phyloP scores from a whole-genome alignment of 2,113 vertebrate genomes.

The Aleadryas rufinucha region DNA sequence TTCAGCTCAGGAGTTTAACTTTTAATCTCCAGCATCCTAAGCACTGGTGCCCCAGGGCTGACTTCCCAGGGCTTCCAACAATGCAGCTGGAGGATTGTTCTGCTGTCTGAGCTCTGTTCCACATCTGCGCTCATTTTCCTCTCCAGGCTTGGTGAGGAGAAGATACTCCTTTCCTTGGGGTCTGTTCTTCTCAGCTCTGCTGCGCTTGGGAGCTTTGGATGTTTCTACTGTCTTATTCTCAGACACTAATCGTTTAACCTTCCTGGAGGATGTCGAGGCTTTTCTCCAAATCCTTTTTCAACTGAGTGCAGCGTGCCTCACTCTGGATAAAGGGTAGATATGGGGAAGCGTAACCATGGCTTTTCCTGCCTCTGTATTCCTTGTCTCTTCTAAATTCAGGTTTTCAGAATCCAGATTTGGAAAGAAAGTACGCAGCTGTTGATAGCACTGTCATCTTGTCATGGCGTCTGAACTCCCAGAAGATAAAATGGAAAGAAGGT shows the following conservation, averaged over 20 bases:
- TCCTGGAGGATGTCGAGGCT: background rate
- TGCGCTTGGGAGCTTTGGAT: background rate
- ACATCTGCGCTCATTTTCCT: background rate
- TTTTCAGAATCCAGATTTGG: background rate
- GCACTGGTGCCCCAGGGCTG: background rate
- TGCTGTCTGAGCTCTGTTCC: background rate
- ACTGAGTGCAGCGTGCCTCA: background rate
- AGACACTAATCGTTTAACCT: background rate
- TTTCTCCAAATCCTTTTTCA: background rate
- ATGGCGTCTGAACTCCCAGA: background rate
- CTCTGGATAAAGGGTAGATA: background rate
- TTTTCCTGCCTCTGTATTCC: background rate
- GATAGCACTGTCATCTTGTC: constrained; percentile 1
- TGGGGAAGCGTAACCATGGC: background rate
- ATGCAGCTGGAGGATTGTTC: background rate
- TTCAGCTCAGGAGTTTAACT: background rate
- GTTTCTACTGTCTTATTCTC: background rate
- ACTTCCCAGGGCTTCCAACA: background rate
- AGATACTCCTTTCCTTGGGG: background rate
- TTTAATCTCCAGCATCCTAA: background rate
- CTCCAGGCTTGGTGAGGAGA: background rate
- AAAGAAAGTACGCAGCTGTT: background rate
- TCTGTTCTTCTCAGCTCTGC: background rate
- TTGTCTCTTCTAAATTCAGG: constrained; percentile 36
- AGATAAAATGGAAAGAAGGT: background rate